phyloP scores from a whole-genome alignment of 2,113 vertebrate species.

The Stigmatopora argus region DNA sequence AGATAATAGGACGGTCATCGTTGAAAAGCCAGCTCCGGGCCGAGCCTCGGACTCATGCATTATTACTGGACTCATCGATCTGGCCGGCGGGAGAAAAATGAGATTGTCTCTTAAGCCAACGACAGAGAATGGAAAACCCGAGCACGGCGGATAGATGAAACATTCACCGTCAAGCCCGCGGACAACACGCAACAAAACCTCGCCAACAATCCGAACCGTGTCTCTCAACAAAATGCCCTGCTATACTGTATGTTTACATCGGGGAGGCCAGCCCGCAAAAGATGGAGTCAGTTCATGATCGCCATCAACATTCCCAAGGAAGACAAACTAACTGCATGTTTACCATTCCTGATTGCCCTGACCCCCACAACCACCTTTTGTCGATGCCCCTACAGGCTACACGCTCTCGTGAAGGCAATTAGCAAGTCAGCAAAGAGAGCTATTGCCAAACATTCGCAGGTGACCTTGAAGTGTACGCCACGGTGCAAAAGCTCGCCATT shows the following conservation, averaged over 20 bases:
- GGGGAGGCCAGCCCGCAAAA: conserved; percentile 33
- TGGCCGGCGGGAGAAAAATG: conserved; percentile 23
- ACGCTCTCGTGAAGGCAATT: conserved; percentile 47
- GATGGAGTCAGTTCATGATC: conserved; percentile 37
- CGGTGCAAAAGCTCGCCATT: background rate
- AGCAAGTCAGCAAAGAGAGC: conserved; percentile 28
- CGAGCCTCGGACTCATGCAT: conserved; percentile 38
- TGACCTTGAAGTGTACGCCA: conserved; percentile 45
- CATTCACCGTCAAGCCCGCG: conserved; percentile 3
- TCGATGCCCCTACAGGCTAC: conserved; percentile 22
- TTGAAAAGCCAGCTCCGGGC: conserved; percentile 20
- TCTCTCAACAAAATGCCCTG: conserved; percentile 22
- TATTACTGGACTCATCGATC: conserved; percentile 58
- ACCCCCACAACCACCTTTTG: conserved; percentile 18
- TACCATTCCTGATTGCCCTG: conserved; percentile 42
- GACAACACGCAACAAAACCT: background rate
- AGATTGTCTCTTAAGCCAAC: conserved; percentile 32
- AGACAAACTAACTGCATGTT: conserved; percentile 36
- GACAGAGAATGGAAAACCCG: conserved; percentile 17
- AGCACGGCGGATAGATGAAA: conserved; percentile 28
- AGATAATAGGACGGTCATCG: conserved; percentile 41
- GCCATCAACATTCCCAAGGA: conserved; percentile 44
- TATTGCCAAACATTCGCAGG: conserved; percentile 31
- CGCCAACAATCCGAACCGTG: conserved; percentile 7
- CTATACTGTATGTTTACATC: conserved; percentile 16